Evolutionary conservation across 1,140 invertebrate genomes (phyloP).

Genomic region (Eumaeus atala): DNA sequence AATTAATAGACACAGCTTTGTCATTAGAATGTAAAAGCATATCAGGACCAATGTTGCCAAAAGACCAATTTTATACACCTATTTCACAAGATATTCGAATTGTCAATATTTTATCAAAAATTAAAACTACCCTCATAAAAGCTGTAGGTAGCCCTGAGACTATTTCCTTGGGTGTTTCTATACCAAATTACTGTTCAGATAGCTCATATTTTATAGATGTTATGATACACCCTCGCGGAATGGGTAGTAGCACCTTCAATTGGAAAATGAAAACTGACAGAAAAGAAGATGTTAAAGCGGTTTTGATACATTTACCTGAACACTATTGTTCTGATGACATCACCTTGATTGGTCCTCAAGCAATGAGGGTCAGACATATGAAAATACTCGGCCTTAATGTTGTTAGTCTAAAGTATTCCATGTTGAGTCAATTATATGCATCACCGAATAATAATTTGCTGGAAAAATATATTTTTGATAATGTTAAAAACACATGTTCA

Average conservation of each 20-base stretch:
- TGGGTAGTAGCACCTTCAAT: slow-evolving; percentile 52
- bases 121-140: slow-evolving; percentile 59
- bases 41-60: slow-evolving; percentile 76
- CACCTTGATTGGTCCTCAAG: slow-evolving; percentile 77
- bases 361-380: slow-evolving; percentile 78
- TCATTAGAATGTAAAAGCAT: slow-evolving; percentile 78
- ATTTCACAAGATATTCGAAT: slow-evolving; percentile 74
- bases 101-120: slow-evolving; percentile 68
- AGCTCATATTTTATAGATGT: slow-evolving; percentile 79
- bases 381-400: slow-evolving; percentile 78
- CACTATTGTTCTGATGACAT: slow-evolving; percentile 76
- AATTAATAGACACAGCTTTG: slow-evolving; percentile 79
- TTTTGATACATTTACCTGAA: slow-evolving; percentile 80
- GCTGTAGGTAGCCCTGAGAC: slow-evolving; percentile 61
- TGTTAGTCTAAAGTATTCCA: slow-evolving; percentile 75
- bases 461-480: slow-evolving; percentile 33
- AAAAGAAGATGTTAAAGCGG: slow-evolving; percentile 70
- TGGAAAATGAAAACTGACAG: slow-evolving; percentile 54
- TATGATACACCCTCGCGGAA: slow-evolving; percentile 73
- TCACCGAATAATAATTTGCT: slow-evolving; percentile 42
- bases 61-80: slow-evolving; percentile 67
- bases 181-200: slow-evolving; percentile 75
- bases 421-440: slow-evolving; percentile 66
- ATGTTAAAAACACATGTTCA: slow-evolving; percentile 8
- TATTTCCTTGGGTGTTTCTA: slow-evolving; percentile 68